Conservation (phyloP, 1,140 invertebrate genomes). For the Drosophila ogumai region DNA sequence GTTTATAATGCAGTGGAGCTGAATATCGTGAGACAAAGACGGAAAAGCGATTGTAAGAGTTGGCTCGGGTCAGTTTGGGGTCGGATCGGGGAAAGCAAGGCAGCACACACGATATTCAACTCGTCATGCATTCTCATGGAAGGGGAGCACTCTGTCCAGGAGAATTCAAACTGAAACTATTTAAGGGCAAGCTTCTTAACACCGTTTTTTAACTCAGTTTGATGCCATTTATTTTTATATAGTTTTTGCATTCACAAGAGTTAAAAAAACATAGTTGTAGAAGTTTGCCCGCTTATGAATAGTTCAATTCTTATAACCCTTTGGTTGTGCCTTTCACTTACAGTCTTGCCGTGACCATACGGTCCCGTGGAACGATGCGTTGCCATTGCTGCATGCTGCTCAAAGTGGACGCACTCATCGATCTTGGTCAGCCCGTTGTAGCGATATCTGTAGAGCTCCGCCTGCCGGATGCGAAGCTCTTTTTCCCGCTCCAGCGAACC, state of each 20-base stretch:
- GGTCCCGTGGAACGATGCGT: slow-evolving; percentile 76
- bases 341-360: slow-evolving; percentile 84
- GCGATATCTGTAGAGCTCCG: slow-evolving; percentile 93
- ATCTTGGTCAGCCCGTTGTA: slow-evolving; percentile 92
- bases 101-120: slow-evolving; percentile 79
- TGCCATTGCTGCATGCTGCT: slow-evolving; percentile 89
- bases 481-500: slow-evolving; percentile 92
- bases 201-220: background rate
- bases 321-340: slow-evolving; percentile 64
- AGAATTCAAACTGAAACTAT: slow-evolving; percentile 16
- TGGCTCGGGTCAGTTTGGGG: slow-evolving; percentile 15
- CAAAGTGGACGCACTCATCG: slow-evolving; percentile 93
- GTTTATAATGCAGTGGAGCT: slow-evolving; percentile 85
- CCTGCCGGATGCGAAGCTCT: slow-evolving; percentile 92
- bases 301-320: slow-evolving; percentile 20
- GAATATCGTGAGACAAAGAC: slow-evolving; percentile 80
- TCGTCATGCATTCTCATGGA: slow-evolving; percentile 72
- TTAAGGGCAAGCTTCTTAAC: background rate
- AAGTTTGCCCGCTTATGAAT: background rate
- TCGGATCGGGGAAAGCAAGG: slow-evolving; percentile 24
- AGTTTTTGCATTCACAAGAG: background rate
- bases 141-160: slow-evolving; percentile 24
- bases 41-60: slow-evolving; percentile 65
- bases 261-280: background rate
- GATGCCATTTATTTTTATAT: background rate